Evolutionary conservation across 2,113 vertebrate species (phyloP).

Genomic region (Burhinus oedicnemus): DNA sequence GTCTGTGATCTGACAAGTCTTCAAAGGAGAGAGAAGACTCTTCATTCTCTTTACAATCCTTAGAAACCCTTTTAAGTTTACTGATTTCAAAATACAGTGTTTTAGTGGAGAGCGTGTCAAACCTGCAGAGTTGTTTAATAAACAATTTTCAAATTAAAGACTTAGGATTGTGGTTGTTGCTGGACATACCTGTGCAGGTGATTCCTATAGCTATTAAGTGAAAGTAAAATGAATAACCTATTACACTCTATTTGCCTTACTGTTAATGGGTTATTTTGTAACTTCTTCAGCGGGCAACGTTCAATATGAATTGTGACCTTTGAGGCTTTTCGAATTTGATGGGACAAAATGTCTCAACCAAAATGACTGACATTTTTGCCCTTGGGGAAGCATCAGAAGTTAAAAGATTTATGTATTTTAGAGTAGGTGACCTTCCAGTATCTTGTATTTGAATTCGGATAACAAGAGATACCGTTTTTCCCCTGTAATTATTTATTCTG

Average conservation of each 20-base stretch:
- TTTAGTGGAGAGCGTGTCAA: neutral
- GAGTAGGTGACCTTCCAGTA: neutral
- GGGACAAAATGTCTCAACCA: neutral
- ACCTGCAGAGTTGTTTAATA: neutral
- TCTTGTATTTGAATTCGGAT: neutral
- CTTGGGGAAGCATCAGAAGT: neutral
- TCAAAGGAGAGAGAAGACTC: neutral
- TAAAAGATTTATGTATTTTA: neutral
- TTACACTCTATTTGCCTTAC: neutral
- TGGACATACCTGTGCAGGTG: neutral
- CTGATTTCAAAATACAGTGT: neutral
- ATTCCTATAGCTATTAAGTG: neutral
- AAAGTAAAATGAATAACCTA: neutral
- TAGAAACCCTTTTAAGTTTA: neutral
- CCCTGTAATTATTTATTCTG: neutral
- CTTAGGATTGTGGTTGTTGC: neutral
- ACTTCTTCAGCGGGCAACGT: neutral
- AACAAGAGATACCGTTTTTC: neutral
- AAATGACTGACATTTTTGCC: neutral
- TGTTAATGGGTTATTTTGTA: neutral
- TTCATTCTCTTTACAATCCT: neutral
- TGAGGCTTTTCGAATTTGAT: neutral
- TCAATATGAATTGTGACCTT: neutral
- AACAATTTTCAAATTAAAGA: neutral
- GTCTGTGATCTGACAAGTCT: neutral